Base-by-base conservation (phyloP, 2,888 invertebrate species). In the Cynaeus angustus region DNA sequence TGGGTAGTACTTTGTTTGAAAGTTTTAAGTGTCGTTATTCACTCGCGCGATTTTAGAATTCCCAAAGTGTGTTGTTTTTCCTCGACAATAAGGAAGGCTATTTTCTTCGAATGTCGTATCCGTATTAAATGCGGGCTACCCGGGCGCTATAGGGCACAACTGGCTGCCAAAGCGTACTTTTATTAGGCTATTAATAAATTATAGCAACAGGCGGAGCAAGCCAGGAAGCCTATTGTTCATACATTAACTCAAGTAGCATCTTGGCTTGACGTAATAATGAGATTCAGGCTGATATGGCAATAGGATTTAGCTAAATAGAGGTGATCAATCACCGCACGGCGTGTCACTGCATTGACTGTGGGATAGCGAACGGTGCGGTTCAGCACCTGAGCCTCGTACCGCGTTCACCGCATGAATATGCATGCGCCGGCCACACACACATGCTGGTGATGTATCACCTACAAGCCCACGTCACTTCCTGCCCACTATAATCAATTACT, bases 131-230 rank as follows among this genome's bases (percentile, higher is more conserved):
- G 80, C 79, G 78, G 77, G 77, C 75, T 75, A 78, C 72, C 76
- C 75, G 70, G 73, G 77, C 75, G 75, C 76, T 73, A 80, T 79
- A 77, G 79, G 81, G 80, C 80, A 79, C 80, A 80, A 81, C 81
- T 79, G 82, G 79, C 80, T 81, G 83, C 81, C 80, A 80, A 80
- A 81, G 80, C 79, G 72, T 84, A 84, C 84, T 85, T 85, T 85
- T 85, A 85, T 85, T 83, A 82, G 83, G 83, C 83, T 82, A 85
- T 85, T 85, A 85, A 85, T 85, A 85, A 85, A 85, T 85, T 85
- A 85, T 84, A 83, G 85, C 85, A 85, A 85, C 84, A 85, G 84
- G 84, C 85, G 82, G 79, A 78, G 80, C 79, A 80, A 79, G 79
- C 79, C 79, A 79, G 80, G 77, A 79, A 79, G 82, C 83, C 83